Conservation (phyloP, 2,113 vertebrate genomes). For the Oncorhynchus tshawytscha region DNA sequence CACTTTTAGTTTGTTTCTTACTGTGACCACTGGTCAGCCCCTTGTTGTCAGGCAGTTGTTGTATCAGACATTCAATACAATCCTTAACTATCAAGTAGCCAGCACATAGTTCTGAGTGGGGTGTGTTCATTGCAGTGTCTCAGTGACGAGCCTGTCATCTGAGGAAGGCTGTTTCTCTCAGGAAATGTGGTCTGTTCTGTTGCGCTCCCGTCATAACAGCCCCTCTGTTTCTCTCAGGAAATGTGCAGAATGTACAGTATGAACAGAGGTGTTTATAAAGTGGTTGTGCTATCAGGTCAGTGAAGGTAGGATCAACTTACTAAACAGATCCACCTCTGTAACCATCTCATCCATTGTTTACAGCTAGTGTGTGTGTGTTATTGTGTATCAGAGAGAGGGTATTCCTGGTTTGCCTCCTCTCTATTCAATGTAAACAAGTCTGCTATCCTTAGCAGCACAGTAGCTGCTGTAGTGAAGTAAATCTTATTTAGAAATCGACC, state of each 20-base stretch:
- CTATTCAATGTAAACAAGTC: background rate
- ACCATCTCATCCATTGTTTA: background rate
- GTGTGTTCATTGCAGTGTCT: conserved; percentile 15
- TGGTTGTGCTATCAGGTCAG: background rate
- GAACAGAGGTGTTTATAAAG: background rate
- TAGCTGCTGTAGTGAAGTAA: too few relatives aligned
- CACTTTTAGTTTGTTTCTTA: background rate
- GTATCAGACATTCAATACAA: too few relatives aligned
- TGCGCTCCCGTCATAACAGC: too few relatives aligned
- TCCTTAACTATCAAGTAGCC: too few relatives aligned
- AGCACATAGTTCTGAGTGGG: background rate
- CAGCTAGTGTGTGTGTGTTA: background rate
- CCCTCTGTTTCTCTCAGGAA: background rate
- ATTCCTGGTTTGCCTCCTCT: background rate
- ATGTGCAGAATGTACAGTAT: background rate
- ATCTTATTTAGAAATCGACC: too few relatives aligned
- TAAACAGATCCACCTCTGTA: background rate
- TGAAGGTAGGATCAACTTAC: background rate
- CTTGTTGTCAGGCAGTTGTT: too few relatives aligned
- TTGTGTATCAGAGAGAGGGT: background rate
- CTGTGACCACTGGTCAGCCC: too few relatives aligned
- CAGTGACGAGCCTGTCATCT: conserved; percentile 28
- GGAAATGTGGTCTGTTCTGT: background rate
- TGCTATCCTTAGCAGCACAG: background rate
- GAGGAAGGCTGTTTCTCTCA: conserved; percentile 13